A percentile compares a stretch with the other conserved stretches of the same genome.
These are phyloP conservation scores for Steinernema khuongi DNA, from an alignment of 1,140 invertebrate genomes.

Conservation along the genomic window DNA sequence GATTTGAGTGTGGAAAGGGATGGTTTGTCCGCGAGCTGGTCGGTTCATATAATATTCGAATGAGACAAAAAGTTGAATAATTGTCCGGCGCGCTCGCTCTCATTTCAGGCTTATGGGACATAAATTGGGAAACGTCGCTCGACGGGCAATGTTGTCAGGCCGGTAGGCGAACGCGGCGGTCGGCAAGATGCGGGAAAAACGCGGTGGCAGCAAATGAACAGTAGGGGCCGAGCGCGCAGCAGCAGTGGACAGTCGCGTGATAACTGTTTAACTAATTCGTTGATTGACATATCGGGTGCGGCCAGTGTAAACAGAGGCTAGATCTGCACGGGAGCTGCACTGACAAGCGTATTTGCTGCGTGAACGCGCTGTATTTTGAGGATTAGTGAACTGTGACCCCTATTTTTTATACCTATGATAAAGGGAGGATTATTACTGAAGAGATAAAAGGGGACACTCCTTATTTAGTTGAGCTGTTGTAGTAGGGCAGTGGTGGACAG, in stretches of 20 bases:
- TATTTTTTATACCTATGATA: no score
- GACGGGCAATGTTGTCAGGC: slow-evolving; percentile 3
- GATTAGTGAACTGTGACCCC: no score
- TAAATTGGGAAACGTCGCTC: slow-evolving; percentile 12
- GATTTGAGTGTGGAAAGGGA: no score
- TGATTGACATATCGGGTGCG: neutral
- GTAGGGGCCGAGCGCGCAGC: neutral
- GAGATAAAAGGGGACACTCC: no score
- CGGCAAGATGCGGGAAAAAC: slow-evolving; percentile 9
- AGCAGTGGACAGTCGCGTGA: neutral
- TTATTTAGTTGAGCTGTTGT: no score
- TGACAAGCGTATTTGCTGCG: no score
- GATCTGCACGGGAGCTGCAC: neutral
- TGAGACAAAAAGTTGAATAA: slow-evolving; percentile 15
- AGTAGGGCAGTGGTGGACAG: no score
- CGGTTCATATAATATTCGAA: slow-evolving; percentile 9
- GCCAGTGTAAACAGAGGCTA: neutral
- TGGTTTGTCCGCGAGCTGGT: neutral
- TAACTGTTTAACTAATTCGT: neutral
- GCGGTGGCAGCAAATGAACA: no score
- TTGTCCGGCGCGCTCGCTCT: slow-evolving; percentile 9
- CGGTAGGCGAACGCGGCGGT: neutral
- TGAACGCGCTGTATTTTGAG: no score
- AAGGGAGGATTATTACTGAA: no score
- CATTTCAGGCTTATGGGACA: slow-evolving; percentile 12